phyloP scores from a whole-genome alignment of 2,888 invertebrate species.

The Tuta absoluta region DNA sequence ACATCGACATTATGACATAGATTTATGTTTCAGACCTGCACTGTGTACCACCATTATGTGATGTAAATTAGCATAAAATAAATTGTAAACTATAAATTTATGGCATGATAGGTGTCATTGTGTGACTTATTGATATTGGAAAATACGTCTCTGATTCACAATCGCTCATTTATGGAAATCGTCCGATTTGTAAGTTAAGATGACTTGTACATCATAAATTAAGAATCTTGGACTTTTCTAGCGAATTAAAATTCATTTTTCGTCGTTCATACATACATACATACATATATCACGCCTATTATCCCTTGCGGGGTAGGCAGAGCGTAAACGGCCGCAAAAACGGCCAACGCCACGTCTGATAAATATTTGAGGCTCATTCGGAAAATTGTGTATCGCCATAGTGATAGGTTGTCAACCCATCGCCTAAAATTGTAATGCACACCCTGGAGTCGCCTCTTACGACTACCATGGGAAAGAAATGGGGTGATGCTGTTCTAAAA shows the following conservation, averaged over 20 bases:
- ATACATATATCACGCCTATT: too few relatives aligned
- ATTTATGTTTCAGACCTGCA: constrained; percentile 28
- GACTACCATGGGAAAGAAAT: too few relatives aligned
- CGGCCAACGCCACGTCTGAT: too few relatives aligned
- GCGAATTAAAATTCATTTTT: not conserved
- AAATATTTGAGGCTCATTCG: too few relatives aligned
- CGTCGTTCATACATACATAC: too few relatives aligned
- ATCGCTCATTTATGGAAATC: constrained; percentile 28
- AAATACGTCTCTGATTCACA: constrained; percentile 33
- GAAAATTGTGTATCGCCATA: too few relatives aligned
- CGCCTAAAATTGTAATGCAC: too few relatives aligned
- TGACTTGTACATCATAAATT: constrained; percentile 23
- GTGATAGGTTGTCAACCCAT: too few relatives aligned
- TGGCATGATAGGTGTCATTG: constrained; percentile 38
- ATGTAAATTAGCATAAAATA: constrained; percentile 32
- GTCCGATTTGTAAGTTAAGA: constrained; percentile 26
- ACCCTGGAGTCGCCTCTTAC: too few relatives aligned
- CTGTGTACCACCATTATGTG: constrained; percentile 25
- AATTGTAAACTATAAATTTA: constrained; percentile 38
- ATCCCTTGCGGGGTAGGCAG: too few relatives aligned
- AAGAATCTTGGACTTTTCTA: constrained; percentile 25
- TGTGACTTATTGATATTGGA: constrained; percentile 38
- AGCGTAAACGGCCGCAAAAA: too few relatives aligned
- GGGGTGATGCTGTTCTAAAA: too few relatives aligned
- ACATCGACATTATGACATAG: constrained; percentile 29